Conservation (phyloP, 2,797 vertebrate genomes). For the Aratinga solstitialis region DNA sequence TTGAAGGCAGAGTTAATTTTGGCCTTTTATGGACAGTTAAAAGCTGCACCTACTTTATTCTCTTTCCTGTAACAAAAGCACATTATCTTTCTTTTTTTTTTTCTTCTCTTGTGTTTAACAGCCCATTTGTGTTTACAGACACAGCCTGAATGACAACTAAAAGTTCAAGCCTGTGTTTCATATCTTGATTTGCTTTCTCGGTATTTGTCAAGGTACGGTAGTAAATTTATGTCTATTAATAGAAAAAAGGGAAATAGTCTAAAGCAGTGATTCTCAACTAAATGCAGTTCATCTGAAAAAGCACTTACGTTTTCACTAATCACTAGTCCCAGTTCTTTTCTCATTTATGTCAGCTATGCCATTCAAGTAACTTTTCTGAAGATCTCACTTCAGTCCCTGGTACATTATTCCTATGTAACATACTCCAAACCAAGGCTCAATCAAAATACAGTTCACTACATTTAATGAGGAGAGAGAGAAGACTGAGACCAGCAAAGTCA, state of each 20-base stretch:
- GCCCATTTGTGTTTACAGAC: background rate
- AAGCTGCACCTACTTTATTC: background rate
- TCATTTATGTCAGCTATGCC: background rate
- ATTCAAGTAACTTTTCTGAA: background rate
- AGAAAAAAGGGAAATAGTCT: background rate
- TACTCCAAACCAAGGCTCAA: background rate
- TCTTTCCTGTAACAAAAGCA: background rate
- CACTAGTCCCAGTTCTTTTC: background rate
- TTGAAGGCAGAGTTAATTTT: slow-evolving; percentile 2
- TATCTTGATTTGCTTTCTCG: background rate
- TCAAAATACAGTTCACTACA: background rate
- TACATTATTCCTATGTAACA: background rate
- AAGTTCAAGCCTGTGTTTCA: background rate
- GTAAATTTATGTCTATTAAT: background rate
- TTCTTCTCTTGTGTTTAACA: background rate
- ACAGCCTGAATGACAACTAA: background rate
- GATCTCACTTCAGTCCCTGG: background rate
- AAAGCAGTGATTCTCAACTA: background rate
- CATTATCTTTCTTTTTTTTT: background rate
- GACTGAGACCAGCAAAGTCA: background rate
- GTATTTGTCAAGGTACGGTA: background rate
- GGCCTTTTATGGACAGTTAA: slow-evolving; percentile 38
- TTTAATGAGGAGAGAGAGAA: background rate
- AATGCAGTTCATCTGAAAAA: background rate
- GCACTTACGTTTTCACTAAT: background rate